These are phyloP conservation scores for Austrolebias charrua DNA, from an alignment of 2,797 vertebrate species.

Conservation along the genomic window DNA sequence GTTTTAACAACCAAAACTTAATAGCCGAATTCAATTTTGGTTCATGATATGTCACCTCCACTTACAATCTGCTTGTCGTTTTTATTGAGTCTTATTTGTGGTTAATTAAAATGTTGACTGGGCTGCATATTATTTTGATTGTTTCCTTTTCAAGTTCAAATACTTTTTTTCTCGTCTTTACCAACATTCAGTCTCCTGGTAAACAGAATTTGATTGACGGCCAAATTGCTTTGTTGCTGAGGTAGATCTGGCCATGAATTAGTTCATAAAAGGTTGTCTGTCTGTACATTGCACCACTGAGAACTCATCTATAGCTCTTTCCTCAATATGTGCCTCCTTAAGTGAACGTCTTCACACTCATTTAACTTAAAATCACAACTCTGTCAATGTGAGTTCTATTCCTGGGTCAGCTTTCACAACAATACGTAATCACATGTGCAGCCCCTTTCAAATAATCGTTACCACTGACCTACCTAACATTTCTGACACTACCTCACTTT, in stretches of 20 bases:
- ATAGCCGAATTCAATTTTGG: background rate
- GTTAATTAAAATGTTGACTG: background rate
- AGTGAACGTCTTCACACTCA: constrained; percentile 1
- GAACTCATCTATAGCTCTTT: background rate
- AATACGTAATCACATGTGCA: constrained; percentile 7
- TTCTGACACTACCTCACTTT: background rate
- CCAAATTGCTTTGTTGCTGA: background rate
- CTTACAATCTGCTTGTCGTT: background rate
- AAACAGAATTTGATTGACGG: background rate
- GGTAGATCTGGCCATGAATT: too few relatives aligned
- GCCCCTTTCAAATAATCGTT: constrained; percentile 9
- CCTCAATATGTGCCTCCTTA: background rate
- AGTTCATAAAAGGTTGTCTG: too few relatives aligned
- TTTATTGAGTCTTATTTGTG: background rate
- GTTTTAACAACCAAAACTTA: background rate
- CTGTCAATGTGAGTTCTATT: background rate
- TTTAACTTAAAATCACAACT: constrained; percentile 7
- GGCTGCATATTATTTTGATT: background rate
- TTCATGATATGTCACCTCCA: too few relatives aligned
- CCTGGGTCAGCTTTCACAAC: background rate
- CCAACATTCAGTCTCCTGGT: background rate
- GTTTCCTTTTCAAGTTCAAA: background rate
- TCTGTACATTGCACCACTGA: background rate
- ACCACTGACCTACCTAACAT: background rate
- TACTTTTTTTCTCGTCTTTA: too few relatives aligned